phyloP scores from a whole-genome alignment of 2,888 invertebrate genomes.

The Dryadula phaetusa region DNA sequence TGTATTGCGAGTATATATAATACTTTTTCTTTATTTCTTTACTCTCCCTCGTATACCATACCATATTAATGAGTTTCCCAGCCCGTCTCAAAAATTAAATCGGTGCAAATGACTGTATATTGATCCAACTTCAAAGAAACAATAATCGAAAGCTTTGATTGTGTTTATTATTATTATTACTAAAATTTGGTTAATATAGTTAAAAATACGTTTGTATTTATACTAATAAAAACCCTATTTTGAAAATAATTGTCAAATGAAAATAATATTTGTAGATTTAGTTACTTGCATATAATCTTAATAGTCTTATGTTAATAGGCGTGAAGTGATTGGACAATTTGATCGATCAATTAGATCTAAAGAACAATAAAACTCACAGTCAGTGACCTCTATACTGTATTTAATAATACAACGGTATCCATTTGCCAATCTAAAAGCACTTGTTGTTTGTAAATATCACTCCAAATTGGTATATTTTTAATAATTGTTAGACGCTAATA shows the following conservation, averaged over 20 bases:
- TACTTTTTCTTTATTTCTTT: constrained; percentile 1
- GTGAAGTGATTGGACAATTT: constrained; percentile 46
- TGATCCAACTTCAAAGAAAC: background rate
- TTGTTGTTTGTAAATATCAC: constrained; percentile 34
- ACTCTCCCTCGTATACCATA: background rate
- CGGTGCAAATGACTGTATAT: background rate
- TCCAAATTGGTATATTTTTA: background rate
- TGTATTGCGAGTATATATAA: background rate
- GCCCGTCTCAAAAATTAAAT: background rate
- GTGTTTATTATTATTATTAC: background rate
- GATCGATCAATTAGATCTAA: constrained; percentile 58
- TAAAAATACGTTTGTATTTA: too few relatives aligned
- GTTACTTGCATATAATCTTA: constrained; percentile 4
- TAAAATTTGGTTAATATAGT: background rate
- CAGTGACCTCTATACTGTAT: constrained; percentile 69
- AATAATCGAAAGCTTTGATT: background rate
- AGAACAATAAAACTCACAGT: constrained; percentile 61
- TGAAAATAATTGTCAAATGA: background rate
- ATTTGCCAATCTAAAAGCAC: constrained; percentile 43
- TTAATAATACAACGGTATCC: constrained; percentile 75
- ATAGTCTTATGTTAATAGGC: constrained; percentile 48
- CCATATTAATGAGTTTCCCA: background rate
- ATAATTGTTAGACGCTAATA: background rate
- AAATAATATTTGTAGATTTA: background rate
- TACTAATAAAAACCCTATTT: too few relatives aligned